phyloP scores from a whole-genome alignment of 2,797 vertebrate genomes.

The Acipenser oxyrinchus region DNA sequence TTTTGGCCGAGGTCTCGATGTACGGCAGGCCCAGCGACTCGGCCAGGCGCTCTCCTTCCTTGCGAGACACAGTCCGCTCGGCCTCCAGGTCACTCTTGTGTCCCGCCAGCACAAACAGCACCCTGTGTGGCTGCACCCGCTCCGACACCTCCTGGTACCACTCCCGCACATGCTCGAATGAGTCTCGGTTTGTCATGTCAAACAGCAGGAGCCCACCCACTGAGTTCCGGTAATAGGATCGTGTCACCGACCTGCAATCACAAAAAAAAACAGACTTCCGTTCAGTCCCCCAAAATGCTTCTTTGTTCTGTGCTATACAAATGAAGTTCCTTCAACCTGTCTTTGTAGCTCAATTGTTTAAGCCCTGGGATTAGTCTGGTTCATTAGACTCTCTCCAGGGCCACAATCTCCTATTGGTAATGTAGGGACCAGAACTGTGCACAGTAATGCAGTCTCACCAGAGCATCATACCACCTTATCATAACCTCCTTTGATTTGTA shows the following conservation, averaged over 20 bases:
- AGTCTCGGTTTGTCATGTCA: slow-evolving; percentile 63
- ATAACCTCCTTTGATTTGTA: no score
- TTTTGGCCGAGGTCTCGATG: slow-evolving; percentile 70
- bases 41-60: slow-evolving; percentile 65
- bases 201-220: slow-evolving; percentile 75
- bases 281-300: no score
- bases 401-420: no score
- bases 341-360: no score
- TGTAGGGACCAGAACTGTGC: no score
- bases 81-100: slow-evolving; percentile 65
- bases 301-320: no score
- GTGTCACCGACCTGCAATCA: slow-evolving; percentile 67
- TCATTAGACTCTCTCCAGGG: no score
- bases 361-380: no score
- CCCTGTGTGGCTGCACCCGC: slow-evolving; percentile 51
- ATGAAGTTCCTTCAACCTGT: no score
- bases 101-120: slow-evolving; percentile 70
- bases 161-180: slow-evolving; percentile 63
- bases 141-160: slow-evolving; percentile 70
- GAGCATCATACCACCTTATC: no score
- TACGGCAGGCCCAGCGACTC: slow-evolving; percentile 53
- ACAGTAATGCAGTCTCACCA: no score
- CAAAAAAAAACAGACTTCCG: background rate
- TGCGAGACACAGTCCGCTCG: slow-evolving; percentile 48
- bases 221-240: slow-evolving; percentile 74